A percentile compares a stretch with the other conserved stretches of the same genome.
Conservation (phyloP, 2,113 vertebrate species). For the Zosterops hypoxanthus region DNA sequence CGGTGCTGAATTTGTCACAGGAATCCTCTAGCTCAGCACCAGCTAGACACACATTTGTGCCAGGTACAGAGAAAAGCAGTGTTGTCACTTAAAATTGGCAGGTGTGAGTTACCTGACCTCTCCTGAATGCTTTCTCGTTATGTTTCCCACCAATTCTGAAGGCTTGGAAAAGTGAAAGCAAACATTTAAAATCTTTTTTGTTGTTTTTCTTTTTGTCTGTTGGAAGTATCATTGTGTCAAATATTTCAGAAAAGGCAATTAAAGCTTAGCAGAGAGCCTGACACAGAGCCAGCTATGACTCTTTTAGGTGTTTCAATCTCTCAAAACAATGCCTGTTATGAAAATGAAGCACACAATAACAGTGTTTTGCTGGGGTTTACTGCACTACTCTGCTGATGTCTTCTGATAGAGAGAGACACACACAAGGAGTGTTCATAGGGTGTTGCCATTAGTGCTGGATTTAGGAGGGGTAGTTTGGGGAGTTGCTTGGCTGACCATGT, state of each 20-base stretch:
- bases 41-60: background rate
- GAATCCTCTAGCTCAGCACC: accelerated
- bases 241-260: background rate
- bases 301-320: background rate
- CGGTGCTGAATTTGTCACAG: background rate
- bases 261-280: background rate
- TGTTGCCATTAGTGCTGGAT: background rate
- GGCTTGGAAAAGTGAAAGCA: background rate
- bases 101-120: background rate
- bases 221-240: background rate
- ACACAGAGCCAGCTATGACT: background rate
- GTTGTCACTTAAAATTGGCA: background rate
- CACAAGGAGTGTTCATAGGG: background rate
- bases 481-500: background rate
- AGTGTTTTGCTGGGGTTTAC: background rate
- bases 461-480: background rate
- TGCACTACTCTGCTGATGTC: background rate
- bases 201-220: background rate
- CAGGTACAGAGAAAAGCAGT: background rate
- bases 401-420: background rate
- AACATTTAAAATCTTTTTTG: background rate
- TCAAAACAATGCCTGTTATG: background rate
- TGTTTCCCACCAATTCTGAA: background rate
- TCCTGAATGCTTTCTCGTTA: background rate
- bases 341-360: background rate